Base-by-base conservation (phyloP, 2,113 vertebrate species). In the Amblyopsis rosae region DNA sequence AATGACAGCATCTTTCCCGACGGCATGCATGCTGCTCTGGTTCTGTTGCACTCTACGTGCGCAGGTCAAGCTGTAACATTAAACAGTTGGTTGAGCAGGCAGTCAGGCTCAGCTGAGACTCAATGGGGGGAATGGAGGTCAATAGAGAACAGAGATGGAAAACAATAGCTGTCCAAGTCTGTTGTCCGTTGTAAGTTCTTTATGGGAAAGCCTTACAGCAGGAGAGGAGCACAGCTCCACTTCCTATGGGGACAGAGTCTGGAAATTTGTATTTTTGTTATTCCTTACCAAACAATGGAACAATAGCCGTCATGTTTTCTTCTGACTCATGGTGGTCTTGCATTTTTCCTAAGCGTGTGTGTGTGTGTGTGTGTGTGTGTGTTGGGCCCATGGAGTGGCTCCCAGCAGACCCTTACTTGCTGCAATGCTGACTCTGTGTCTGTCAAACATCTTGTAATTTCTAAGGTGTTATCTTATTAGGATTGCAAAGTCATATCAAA, bases 271-370 rank as follows among this genome's bases (percentile, higher is more conserved):
- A 75, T 88, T 89, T 82, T 84, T 90, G 87, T 89, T 90, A 90
- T 91, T 89, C 79, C 85, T 87, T 84, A 90, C 90, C 83, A 90
- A 90, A 92, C 89, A 92, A 91, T 92, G 83, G 87, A 91, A 92
- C 89, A 92, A 93, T 92, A 86, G 89, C 81, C 79, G 68, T 67
- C 73, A 67, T 87, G 83, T 74, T 76, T 62, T 67, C 62, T 60
- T 78, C 76, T 78, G 78, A 79, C 81, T 84, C 77, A 85, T 53
- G 19, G 81, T 70, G 67, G 65, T 70, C 55, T 70, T 50, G 46
- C 76, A 74, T 72, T 63, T 51, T 26, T 26, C 56, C 59, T 63
- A 35, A 17, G 48, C 35, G 67, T 53, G 47, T 61, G 57, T 59
- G 17, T 49, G 55, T 50, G 45, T 64, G 66, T 76, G 66, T 86